Conservation (phyloP, 1,140 invertebrate genomes). For the Drosophila parabipectinata region DNA sequence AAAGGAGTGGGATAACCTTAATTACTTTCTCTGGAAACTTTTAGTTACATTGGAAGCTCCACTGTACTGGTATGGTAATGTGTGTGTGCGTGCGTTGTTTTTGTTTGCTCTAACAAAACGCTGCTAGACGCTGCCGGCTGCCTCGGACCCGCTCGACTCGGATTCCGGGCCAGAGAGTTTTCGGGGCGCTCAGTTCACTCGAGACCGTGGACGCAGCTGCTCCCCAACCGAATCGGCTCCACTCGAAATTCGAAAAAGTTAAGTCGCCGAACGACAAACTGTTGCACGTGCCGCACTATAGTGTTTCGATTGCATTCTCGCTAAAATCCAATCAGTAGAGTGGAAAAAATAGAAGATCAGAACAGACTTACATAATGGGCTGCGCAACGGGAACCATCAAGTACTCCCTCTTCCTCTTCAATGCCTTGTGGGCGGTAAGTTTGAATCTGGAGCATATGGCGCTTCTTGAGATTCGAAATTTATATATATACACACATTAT, state of each 20-base stretch:
- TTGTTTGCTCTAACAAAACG: slow-evolving; percentile 49
- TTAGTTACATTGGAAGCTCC: not conserved
- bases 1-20: too few species aligned
- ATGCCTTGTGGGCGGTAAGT: slow-evolving; percentile 93
- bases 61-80: slow-evolving; percentile 17
- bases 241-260: slow-evolving; percentile 29
- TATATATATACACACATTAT: not conserved
- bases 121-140: slow-evolving; percentile 24
- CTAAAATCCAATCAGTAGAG: slow-evolving; percentile 2
- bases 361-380: slow-evolving; percentile 84
- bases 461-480: not conserved
- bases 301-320: slow-evolving; percentile 20
- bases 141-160: slow-evolving; percentile 37
- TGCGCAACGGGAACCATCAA: slow-evolving; percentile 91
- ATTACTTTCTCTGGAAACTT: too few species aligned
- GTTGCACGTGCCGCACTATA: slow-evolving; percentile 54
- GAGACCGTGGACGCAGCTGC: slow-evolving; percentile 69
- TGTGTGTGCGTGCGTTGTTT: slow-evolving; percentile 41
- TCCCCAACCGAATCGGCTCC: slow-evolving; percentile 23
- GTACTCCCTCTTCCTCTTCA: slow-evolving; percentile 92
- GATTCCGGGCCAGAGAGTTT: slow-evolving; percentile 61
- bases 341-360: slow-evolving; percentile 1
- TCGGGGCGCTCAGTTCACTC: slow-evolving; percentile 62
- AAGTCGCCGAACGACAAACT: slow-evolving; percentile 18
- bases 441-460: slow-evolving; percentile 33